These are phyloP conservation scores for Erpobdella octoculata DNA, from an alignment of 2,888 invertebrate species.

Conservation along the genomic window DNA sequence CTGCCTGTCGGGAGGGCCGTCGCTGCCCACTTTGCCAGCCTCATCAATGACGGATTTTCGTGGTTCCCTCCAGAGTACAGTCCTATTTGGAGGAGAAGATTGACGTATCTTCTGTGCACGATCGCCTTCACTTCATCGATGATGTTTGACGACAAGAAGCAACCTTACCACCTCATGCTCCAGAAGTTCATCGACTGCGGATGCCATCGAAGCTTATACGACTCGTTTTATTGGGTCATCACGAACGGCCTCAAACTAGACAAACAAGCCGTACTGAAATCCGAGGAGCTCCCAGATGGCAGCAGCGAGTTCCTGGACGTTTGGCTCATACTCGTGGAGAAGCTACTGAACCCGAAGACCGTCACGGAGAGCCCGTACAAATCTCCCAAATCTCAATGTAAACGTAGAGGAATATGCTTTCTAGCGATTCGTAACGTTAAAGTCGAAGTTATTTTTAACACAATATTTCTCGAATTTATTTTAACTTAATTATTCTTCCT, in stretches of 20 bases:
- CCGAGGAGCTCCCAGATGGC: too few species aligned
- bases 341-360: constrained; percentile 74
- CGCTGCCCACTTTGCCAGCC: constrained; percentile 65
- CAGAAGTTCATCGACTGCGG: constrained; percentile 64
- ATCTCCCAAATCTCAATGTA: too few species aligned
- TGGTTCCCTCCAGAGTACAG: constrained; percentile 65
- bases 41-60: constrained; percentile 67
- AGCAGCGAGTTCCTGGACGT: constrained; percentile 74
- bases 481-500: too few species aligned
- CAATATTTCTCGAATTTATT: too few species aligned
- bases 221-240: too few species aligned
- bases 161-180: constrained; percentile 75
- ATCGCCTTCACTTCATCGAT: constrained; percentile 76
- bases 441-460: too few species aligned
- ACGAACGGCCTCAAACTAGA: too few species aligned
- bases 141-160: constrained; percentile 75
- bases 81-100: constrained; percentile 63
- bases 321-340: constrained; percentile 72
- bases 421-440: too few species aligned
- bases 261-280: too few species aligned
- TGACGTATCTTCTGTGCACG: constrained; percentile 74
- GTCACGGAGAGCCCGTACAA: constrained; percentile 71
- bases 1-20: constrained; percentile 66
- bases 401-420: too few species aligned
- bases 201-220: constrained; percentile 58